phyloP scores from a whole-genome alignment of 2,113 vertebrate species.

The Lipophrys pholis region DNA sequence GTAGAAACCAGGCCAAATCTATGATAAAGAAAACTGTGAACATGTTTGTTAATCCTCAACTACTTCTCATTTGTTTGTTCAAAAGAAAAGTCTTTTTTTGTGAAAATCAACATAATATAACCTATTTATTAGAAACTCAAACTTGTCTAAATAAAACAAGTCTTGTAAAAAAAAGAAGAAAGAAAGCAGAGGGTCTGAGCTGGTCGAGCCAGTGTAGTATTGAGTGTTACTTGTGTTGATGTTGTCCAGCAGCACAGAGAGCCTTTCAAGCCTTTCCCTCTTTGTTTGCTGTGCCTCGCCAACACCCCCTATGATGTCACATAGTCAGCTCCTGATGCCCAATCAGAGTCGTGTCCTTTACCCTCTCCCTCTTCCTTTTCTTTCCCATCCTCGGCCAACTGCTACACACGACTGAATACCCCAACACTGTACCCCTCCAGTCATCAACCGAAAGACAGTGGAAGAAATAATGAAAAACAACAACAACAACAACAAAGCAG shows the following conservation, averaged over 20 bases:
- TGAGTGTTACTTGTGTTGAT: constrained; percentile 46
- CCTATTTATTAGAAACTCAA: background rate
- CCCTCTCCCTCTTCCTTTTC: constrained; percentile 30
- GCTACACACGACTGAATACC: constrained; percentile 50
- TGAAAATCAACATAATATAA: background rate
- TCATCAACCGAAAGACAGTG: constrained; percentile 39
- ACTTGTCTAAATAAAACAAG: background rate
- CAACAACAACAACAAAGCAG: constrained; percentile 50
- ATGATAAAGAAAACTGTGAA: background rate
- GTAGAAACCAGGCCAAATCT: background rate
- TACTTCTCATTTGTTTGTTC: background rate
- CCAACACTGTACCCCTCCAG: constrained; percentile 69
- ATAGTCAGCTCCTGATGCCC: constrained; percentile 69
- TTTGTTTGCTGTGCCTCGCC: constrained; percentile 82
- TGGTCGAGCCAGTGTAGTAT: constrained; percentile 11
- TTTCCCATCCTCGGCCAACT: constrained; percentile 34
- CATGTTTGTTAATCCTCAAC: background rate
- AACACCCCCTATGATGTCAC: constrained; percentile 77
- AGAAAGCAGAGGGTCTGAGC: background rate
- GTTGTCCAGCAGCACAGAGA: constrained; percentile 75
- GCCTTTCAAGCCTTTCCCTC: constrained; percentile 74
- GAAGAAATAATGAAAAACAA: too few relatives aligned
- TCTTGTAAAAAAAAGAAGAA: too few relatives aligned
- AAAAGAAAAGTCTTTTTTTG: background rate
- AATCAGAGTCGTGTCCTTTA: constrained; percentile 51